Evolutionary conservation across 2,888 invertebrate genomes (phyloP).

Genomic region (Trisateles emortualis): DNA sequence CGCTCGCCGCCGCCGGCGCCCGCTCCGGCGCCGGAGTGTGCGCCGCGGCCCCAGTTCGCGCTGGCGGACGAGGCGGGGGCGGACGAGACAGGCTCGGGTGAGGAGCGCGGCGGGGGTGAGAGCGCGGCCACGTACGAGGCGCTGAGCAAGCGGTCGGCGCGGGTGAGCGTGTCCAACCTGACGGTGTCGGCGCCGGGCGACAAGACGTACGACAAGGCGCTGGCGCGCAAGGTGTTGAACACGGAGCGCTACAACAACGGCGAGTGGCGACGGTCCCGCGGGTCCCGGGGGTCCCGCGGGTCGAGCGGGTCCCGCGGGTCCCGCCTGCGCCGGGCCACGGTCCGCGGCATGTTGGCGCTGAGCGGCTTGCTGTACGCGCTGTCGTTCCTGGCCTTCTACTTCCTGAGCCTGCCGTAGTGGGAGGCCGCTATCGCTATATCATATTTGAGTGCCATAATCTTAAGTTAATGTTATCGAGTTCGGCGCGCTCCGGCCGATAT

Average conservation of each 20-base stretch:
- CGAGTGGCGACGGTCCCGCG: constrained; percentile 60
- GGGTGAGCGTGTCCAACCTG: constrained; percentile 46
- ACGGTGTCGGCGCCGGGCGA: constrained; percentile 47
- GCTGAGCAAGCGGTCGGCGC: constrained; percentile 43
- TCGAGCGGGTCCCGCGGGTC: constrained; percentile 16
- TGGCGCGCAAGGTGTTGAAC: constrained; percentile 63
- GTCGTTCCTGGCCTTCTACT: constrained; percentile 76
- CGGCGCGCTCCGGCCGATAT: neutral
- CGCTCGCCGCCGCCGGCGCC: constrained; percentile 30
- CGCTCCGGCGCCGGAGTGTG: constrained; percentile 32
- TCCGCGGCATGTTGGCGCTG: constrained; percentile 86
- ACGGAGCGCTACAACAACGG: constrained; percentile 66
- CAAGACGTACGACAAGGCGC: constrained; percentile 42
- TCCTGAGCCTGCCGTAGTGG: constrained; percentile 69
- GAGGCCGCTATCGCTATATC: constrained; percentile 16
- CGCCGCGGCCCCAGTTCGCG: constrained; percentile 56
- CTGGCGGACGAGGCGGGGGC: constrained; percentile 34
- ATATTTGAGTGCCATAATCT: constrained; percentile 24
- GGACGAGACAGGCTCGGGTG: constrained; percentile 24
- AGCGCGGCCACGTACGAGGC: constrained; percentile 34
- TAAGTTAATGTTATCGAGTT: constrained; percentile 12
- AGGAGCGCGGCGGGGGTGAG: constrained; percentile 27
- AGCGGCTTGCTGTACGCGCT: constrained; percentile 75
- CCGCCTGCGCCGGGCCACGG: constrained; percentile 67
- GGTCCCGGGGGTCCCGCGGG: constrained; percentile 65